A percentile compares a stretch with the other conserved stretches of the same genome.
These are phyloP conservation scores for Linnaemya vulpina DNA, from an alignment of 2,888 invertebrate genomes.

Conservation along the genomic window DNA sequence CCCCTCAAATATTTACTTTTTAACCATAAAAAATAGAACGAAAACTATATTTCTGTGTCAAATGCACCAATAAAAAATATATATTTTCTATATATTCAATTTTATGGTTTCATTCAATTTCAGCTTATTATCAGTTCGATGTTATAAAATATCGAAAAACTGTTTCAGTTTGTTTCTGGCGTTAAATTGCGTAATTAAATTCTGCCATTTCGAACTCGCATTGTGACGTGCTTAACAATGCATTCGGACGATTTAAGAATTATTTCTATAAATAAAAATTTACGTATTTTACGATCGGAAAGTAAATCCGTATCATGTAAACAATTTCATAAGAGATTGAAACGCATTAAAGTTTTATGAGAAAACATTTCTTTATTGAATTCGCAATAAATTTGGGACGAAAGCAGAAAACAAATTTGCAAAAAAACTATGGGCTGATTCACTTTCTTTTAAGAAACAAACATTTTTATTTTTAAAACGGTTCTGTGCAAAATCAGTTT, in stretches of 20 bases:
- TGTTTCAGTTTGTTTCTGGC: conserved; percentile 44
- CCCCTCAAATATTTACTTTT: not conserved
- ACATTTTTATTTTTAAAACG: too few relatives aligned
- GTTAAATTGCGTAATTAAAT: conserved; percentile 69
- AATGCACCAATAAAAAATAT: conserved; percentile 24
- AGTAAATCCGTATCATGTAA: conserved; percentile 17
- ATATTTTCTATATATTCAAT: conserved; percentile 1
- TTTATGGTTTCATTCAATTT: conserved; percentile 27
- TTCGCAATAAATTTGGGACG: not conserved
- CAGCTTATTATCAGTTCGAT: conserved; percentile 4
- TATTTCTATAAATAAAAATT: conserved; percentile 53
- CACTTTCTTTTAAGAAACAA: not conserved
- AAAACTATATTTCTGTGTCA: conserved; percentile 16
- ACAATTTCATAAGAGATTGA: conserved; percentile 42
- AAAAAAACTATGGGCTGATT: not conserved
- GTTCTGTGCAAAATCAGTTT: too few relatives aligned
- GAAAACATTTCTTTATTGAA: conserved; percentile 13
- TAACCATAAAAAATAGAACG: not conserved
- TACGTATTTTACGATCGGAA: conserved; percentile 49
- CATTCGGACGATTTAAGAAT: conserved; percentile 61
- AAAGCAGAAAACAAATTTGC: not conserved
- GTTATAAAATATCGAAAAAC: conserved; percentile 31
- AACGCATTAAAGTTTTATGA: conserved; percentile 62
- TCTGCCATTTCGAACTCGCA: conserved; percentile 16
- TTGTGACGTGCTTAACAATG: conserved; percentile 67